A percentile compares a stretch with the other conserved stretches of the same genome.
These are phyloP conservation scores for Litocranius walleri DNA, from an alignment of 2,113 vertebrate genomes.

Conservation along the genomic window DNA sequence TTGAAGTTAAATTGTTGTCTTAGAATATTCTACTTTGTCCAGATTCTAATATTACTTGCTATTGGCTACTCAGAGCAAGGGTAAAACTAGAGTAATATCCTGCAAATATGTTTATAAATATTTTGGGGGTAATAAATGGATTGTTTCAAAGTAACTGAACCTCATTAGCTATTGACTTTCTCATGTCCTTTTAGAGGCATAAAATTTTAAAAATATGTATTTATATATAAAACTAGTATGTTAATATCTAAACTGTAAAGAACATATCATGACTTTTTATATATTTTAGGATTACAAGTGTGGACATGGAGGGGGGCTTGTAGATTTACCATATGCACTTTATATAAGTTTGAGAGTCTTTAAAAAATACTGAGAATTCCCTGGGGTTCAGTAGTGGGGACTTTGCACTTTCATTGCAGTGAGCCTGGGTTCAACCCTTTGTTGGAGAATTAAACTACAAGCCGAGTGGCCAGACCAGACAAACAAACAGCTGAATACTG, in stretches of 20 bases:
- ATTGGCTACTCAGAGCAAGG: not conserved
- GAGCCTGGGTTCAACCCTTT: not conserved
- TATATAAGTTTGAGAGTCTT: not conserved
- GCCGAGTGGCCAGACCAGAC: not conserved
- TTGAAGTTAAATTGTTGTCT: not conserved
- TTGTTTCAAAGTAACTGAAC: not conserved
- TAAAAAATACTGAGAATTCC: not conserved
- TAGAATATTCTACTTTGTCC: not conserved
- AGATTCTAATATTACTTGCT: conserved; percentile 32
- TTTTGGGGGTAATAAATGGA: not conserved
- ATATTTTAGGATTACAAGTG: not conserved
- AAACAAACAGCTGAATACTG: not conserved
- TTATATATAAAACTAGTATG: not conserved
- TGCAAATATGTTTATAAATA: not conserved
- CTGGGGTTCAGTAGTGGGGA: not conserved
- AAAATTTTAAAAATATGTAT: not conserved
- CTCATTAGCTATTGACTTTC: not conserved
- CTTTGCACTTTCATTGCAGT: not conserved
- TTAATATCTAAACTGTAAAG: not conserved
- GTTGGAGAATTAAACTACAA: not conserved
- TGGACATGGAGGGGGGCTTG: not conserved
- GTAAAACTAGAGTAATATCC: not conserved
- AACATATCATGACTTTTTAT: not conserved
- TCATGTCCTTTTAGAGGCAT: conserved; percentile 25
- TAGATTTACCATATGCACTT: not conserved